These are phyloP conservation scores for Drosophila sechellia DNA, from an alignment of 1,140 invertebrate genomes.

Conservation along the genomic window DNA sequence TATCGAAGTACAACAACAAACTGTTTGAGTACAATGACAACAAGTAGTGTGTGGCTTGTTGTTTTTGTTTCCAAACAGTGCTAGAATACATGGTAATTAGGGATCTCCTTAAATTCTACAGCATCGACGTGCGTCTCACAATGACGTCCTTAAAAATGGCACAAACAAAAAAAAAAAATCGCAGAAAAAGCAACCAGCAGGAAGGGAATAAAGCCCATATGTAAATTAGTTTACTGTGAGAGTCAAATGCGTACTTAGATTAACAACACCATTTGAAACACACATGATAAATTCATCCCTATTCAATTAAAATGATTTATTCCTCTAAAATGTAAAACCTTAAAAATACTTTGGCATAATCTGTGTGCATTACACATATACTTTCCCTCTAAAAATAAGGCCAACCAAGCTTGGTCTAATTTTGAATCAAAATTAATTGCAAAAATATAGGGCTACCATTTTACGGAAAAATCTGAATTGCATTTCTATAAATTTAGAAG, in stretches of 20 bases:
- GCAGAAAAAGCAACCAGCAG: background rate
- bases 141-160: constrained; percentile 5
- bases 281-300: too few relatives aligned
- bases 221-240: constrained; percentile 4
- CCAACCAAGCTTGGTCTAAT: background rate
- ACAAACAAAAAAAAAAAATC: background rate
- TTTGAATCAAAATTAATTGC: too few relatives aligned
- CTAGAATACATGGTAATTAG: constrained; percentile 13
- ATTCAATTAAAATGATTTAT: background rate
- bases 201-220: background rate
- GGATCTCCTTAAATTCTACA: constrained; percentile 6
- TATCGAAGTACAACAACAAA: constrained; percentile 39
- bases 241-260: background rate
- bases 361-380: too few relatives aligned
- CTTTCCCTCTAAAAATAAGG: too few relatives aligned
- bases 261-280: background rate
- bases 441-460: too few relatives aligned
- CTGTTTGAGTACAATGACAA: constrained; percentile 50
- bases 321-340: too few relatives aligned
- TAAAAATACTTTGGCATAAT: too few relatives aligned
- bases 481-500: background rate
- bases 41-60: constrained; percentile 51
- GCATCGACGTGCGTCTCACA: constrained; percentile 11
- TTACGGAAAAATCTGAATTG: background rate
- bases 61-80: background rate